Evolutionary conservation across 30 jellyfish, hydroid and myxozoan genomes (phyloP), one percentile per base, ranked within the genome.

Genomic region (Hydra vulgaris): DNA sequence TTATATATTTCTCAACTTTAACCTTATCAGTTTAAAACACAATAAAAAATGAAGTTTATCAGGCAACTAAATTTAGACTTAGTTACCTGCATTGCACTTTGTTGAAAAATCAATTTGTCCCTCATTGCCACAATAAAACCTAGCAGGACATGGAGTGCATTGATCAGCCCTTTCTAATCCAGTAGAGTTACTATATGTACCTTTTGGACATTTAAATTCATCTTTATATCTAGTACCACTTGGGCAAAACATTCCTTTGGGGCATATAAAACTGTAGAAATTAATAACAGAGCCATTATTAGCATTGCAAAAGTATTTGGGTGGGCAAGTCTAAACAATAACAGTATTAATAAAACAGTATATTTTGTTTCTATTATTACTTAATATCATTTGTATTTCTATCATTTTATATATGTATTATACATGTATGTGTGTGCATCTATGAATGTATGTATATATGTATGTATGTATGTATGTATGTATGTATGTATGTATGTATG

Each of bases 71-170:
- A 40, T 40, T 40, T 5, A 3, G 12, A 3, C 61, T 40, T 40
- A 54, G 87, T n/a, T 69, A 94, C 99, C 99, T 70, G 95, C 88
- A 78, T 94, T 79, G 72, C 99, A 94, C 53, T 78, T 85, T 79
- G 85, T 88, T 67, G 88, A 54, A 83, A 80, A 94, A 81, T 77
- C 80, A 21, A 89, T 80, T 81, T 81, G 95, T 15, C 96, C 99
- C 66, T 79, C 95, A 23, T 40, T 77, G 69, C 88, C 96, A 66
- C 99, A 94, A 74, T 80, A 94, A 54, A 72, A 88, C 55, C 83
- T 86, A 18, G 95, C 99, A 0, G 96, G 96, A 87, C 99, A 94
- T 16, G 99, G 99, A 4, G 71, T 80, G 75, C 99, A 94, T 76
- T 88, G 90, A 17, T 84, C 79, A 15, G 56, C 89, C 15, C 24